Evolutionary conservation across 2,888 invertebrate species (phyloP), one percentile per base, ranked within the genome.

Genomic region (Allygus modestus): DNA sequence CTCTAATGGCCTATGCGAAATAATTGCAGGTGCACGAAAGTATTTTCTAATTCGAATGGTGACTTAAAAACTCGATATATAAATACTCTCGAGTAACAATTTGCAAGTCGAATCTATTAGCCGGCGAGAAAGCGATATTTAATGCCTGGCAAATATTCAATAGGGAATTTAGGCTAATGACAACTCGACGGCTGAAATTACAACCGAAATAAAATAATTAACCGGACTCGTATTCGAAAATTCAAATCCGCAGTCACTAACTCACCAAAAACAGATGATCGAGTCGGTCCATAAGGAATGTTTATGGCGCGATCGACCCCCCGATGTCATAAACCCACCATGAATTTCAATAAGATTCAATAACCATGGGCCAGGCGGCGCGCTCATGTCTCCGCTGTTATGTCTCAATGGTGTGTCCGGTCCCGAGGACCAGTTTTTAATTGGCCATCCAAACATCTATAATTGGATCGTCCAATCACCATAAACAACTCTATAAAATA

Each of bases 401-500:
- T 41, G 71, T 71, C 71, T 71, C 71, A 71, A 71, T 71, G 61
- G 26, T 51, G 51, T 7, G 37, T 31, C 71, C 71, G 20, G 41
- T 9, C 71, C 71, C 37, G 15, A 15, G 33, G 71, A 71, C 71
- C 71, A 71, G 71, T 71, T 71, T 71, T 71, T 71, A 71, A 71
- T 71, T 71, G 71, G 41, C 71, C 71, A 71, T 71, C 71, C 71
- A 71, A 71, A 71, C 71, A 71, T 71, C 71, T 71, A 71, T 71
- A 71, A 71, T 71, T 71, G 71, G 71, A 41, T 41, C 33, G 71
- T 71, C 71, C 71, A 71, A 71, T 71, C 71, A 71, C 20, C 71
- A 71, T 71, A 71, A 71, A 71, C 71, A 71, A 71, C 71, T 71
- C 71, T 71, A 71, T 71, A 71, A 71, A 71, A 71, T 71, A 71